Evolutionary conservation across 2,797 vertebrate species (phyloP).

Genomic region (Anguilla pacifica): DNA sequence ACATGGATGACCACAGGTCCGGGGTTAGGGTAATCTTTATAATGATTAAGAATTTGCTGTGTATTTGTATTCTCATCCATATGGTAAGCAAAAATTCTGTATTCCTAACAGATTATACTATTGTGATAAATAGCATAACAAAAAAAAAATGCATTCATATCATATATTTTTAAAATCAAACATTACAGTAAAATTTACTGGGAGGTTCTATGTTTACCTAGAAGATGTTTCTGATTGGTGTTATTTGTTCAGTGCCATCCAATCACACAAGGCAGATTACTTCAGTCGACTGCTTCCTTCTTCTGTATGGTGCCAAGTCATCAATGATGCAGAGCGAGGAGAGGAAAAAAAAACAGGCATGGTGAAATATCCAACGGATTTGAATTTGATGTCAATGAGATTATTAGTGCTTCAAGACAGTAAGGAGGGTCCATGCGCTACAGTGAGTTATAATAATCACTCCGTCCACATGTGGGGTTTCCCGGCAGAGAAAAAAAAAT

Average conservation of each 20-base stretch:
- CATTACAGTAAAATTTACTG: neutral
- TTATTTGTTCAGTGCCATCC: conserved; percentile 26
- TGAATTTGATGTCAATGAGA: conserved; percentile 43
- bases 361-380: conserved; percentile 41
- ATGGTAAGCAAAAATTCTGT: neutral
- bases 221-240: conserved; percentile 36
- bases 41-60: neutral
- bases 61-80: neutral
- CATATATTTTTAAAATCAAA: neutral
- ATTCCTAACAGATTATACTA: neutral
- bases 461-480: conserved; percentile 10
- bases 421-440: conserved; percentile 22
- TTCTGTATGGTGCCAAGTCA: conserved; percentile 26
- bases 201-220: conserved; percentile 9
- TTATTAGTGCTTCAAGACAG: conserved; percentile 41
- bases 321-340: conserved; percentile 28
- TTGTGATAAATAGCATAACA: neutral
- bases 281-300: conserved; percentile 31
- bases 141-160: neutral
- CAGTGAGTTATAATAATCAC: conserved; percentile 36
- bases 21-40: neutral
- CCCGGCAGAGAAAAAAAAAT: conserved; percentile 42
- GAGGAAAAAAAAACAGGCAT: neutral
- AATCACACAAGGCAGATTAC: conserved; percentile 32
- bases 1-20: neutral